Base-by-base conservation (phyloP, 2,888 invertebrate species). In the Halictus ligatus region DNA sequence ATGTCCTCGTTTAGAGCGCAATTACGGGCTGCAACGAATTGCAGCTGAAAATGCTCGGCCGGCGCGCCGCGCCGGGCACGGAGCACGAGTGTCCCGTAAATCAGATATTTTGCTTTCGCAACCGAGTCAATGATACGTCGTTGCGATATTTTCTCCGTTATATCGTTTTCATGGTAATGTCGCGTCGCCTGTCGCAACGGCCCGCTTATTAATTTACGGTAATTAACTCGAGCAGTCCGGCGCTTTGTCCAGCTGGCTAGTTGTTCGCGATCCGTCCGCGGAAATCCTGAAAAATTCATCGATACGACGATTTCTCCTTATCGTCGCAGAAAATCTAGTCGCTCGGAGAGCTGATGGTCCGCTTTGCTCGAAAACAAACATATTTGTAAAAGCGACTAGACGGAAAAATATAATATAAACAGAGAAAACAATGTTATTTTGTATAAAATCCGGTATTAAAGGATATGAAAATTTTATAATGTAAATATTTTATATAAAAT, bases 171-270 rank as follows among this genome's bases (percentile, higher is more conserved):
- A 10, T 71, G 58, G 43, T 74, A 81, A 75, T 78, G 78, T 67
- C 43, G 46, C 54, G 35, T 83, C 72, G 64, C 64, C 25, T 7
- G 35, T 83, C 72, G 64, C 64, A 72, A 72, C 67, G 71, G 72
- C 35, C 72, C 46, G 50, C 54, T 85, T 78, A 83, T 83, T 85
- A 85, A 85, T 85, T 83, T 72, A 75, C 83, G 50, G 40, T 48
- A 83, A 85, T 85, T 85, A 83, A 75, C 71, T 64, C 21, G 21
- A 25, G 2, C n/a, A 15, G n/a, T 4, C 40, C 84, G 84, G 82
- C 29, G 15, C 25, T 48, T 64, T 54, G 50, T 60, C n/a, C 58
- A 48, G 29, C 50, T 50, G 21, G 67, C 29, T 10, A 67, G 74
- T 50, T 46, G 82, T 75, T 81, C 67, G 8, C 35, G 43, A 15